Evolutionary conservation across 2,888 invertebrate species (phyloP), one percentile per base, ranked within the genome.

Genomic region (Limnephilus marmoratus): DNA sequence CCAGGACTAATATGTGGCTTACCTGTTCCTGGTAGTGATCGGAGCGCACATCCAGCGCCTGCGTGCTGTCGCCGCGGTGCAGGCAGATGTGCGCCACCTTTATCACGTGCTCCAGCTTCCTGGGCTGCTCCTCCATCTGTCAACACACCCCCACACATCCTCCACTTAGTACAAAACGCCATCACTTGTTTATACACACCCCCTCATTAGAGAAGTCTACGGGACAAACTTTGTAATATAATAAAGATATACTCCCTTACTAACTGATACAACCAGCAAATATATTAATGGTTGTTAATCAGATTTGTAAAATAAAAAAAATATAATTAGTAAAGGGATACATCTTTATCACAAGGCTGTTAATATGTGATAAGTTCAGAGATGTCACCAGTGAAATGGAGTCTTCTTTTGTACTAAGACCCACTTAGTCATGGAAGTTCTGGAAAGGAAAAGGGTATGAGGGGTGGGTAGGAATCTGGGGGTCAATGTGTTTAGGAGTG

Each of bases 81-180:
- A 99, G 97, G 96, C 99, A 99, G 94, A 98, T 97, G 95, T 99
- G 98, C 93, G 99, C 98, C 92, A 99, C 98, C 96, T 98, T 98
- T 95, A 99, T 99, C 89, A 99, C 98, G 96, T 99, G 99, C 96
- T 99, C 99, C 95, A 99, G 95, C 96, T 99, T 99, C 89, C 99
- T 96, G 0, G 99, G 99, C 95, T 99, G 99, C 95, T 99, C 99
- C 96, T 99, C 99, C 90, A 99, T 98, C 96, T 96, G 95, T 37
- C 68, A 92, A 82, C 13, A 82, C 45, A 49, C 15, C 49, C 49
- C 2, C 45, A 11, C 12, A 49, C 11, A 31, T 81, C 12, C 29
- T 31, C 31, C 7, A 29, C 4, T 81, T 81, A 81, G 29, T 81
- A 81, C 31, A 37, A 49, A 49, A 49, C 4, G 82, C 68, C 85